Evolutionary conservation across 2,888 invertebrate genomes (phyloP), one percentile per base, ranked within the genome.

Genomic region (Cantharis rustica): DNA sequence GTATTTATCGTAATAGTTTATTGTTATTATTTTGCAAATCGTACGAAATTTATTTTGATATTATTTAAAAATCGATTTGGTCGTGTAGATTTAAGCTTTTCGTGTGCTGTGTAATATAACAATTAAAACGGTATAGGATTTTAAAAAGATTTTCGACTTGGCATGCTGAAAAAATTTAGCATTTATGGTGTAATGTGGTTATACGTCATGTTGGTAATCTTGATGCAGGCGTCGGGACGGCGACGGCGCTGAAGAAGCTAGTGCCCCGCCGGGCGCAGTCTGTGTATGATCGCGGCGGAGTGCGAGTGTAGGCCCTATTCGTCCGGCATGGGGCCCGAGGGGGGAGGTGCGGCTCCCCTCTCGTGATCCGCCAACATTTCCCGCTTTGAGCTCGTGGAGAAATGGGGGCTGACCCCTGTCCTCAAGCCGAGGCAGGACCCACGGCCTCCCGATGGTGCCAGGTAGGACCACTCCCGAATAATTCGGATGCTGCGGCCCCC

Each of bases 341-440:
- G 90, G 90, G 90, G 90, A 90, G 88, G 88, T 87, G 87, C 87
- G 89, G 89, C 90, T 90, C 90, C 90, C 90, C 90, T 90, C 90
- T 90, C 90, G 90, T 90, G 89, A 91, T 90, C 92, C 92, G 93
- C 92, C 95, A 95, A 94, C 95, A 96, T 96, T 97, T 96, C 96
- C 94, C 96, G 96, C 93, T 95, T 96, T 94, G 96, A 96, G 94
- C 95, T 96, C 92, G 94, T 96, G 92, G 96, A 96, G 93, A 95
- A 96, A 96, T 96, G 96, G 96, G 96, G 96, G 95, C 95, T 96
- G 92, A 96, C 96, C 94, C 96, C 96, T 94, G 96, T 96, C 94
- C 95, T 96, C 93, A 94, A 95, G 92, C 96, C 96, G 94, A 95
- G 96, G 93, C 95, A 95, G 94, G 95, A 96, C 92, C 94, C 94